Base-by-base conservation (phyloP, 2,797 vertebrate genomes). In the Parauchenoglanis punctatus region DNA sequence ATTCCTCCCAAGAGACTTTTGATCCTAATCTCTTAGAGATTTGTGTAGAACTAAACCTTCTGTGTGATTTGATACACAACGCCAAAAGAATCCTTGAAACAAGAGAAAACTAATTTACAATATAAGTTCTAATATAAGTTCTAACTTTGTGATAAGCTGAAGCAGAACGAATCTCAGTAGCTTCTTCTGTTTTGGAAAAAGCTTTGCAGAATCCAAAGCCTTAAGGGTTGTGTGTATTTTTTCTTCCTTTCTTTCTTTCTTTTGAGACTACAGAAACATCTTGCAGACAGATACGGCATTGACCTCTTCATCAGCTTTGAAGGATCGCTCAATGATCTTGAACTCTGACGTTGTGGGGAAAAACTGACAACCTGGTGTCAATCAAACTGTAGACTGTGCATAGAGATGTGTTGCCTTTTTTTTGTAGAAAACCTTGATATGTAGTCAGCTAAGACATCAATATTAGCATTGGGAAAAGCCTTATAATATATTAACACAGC, bases 301-400 rank as follows among this genome's bases (percentile, higher is more conserved):
- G 90, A 92, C 88, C 89, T 87, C 86, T 89, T 90, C 89, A 93
- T 94, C 91, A 92, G 81, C 89, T 89, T 87, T 86, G 90, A 91
- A 90, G 88, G 87, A 92, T 87, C 86, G 86, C 59, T 84, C 87
- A 87, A 87, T 76, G 87, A 91, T 91, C 91, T 89, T 73, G 87
- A 86, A 89, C 92, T 93, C 91, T 89, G 89, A 91, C 87, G 91
- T 87, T 89, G 91, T 73, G 23, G 10, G 56, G 85, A 92, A 89
- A 81, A 61, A 83, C 83, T 88, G 75, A 90, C 76, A 88, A 87
- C 78, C 85, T 25, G 65, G 76, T 20, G 49, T 68, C 80, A 11
- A 46, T 85, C 90, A 88, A 85, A 78, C 78, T 40, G 28, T 15
- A 80, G 75, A 31, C 70, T 81, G 76, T 28, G 56, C 25, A 61